Evolutionary conservation across 2,797 vertebrate genomes (phyloP), one percentile per base, ranked within the genome.

Genomic region (Poecilia wingei): DNA sequence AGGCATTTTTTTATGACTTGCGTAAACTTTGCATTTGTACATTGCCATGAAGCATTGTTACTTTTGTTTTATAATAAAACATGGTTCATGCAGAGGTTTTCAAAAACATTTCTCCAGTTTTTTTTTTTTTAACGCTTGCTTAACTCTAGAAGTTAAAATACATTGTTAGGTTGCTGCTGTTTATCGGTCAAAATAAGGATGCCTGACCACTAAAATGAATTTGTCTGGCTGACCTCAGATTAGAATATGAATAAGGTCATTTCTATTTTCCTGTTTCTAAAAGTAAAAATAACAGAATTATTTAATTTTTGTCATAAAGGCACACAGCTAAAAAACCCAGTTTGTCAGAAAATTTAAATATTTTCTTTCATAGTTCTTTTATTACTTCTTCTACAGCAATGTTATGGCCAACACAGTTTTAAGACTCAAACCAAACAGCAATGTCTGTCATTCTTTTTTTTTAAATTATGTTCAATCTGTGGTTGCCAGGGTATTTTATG

Each of bases 11-110:
- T 79, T 81, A 80, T 83, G 51, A 79, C 86, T 88, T 89, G 55
- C 88, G 83, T 91, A 85, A 91, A 87, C 88, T 87, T 89, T 90
- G 68, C 77, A 80, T 77, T 85, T 76, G 64, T 79, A 77, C 43
- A 55, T 84, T 53, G 61, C 71, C 83, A 83, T 75, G 33, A 18
- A 87, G 82, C 87, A 85, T 88, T 82, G 45, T 79, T 57, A 80
- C 66, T 84, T 90, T 77, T 90, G 92, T 89, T 73, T 36, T 80
- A 87, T 91, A 88, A 92, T 92, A 75, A 51, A 77, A 71, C 64
- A 82, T 70, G 47, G 71, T 82, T n/a, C 14, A 41, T 74, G 43
- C 47, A 22, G 59, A 86, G 7, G 45, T 51, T 25, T 51, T 41
- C 25, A 16, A 18, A 25, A 46, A 46, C 47, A 31, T 49, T 41